Percentiles rank a stretch among this genome's conserved stretches.
These are phyloP conservation scores for Sycophila sp. DNA, from an alignment of 1,140 invertebrate genomes.

Conservation along the genomic window DNA sequence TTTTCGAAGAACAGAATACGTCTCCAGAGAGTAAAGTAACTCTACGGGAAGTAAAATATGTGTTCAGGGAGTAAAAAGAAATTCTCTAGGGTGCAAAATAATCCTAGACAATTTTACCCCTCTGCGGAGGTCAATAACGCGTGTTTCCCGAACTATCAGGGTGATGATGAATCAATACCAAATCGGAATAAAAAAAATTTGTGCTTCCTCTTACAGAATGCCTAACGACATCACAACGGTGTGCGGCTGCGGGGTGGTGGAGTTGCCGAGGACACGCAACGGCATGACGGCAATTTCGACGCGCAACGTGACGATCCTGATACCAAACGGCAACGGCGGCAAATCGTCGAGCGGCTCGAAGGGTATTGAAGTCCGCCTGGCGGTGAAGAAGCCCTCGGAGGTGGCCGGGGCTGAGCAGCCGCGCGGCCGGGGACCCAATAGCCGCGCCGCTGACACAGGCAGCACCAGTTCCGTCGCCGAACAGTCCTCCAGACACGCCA, in stretches of 20 bases:
- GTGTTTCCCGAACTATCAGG: no score
- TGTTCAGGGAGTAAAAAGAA: no score
- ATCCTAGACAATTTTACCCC: no score
- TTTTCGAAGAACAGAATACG: no score
- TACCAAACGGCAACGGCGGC: constrained; percentile 50
- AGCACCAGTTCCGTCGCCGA: constrained; percentile 54
- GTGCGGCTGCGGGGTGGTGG: constrained; percentile 55
- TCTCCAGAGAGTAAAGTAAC: no score
- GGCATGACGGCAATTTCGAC: constrained; percentile 45
- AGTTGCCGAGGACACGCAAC: constrained; percentile 50
- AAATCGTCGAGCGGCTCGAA: constrained; percentile 36
- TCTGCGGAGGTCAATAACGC: no score
- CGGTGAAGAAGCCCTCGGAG: not conserved
- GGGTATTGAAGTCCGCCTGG: not conserved
- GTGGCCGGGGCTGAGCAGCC: not conserved
- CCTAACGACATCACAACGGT: constrained; percentile 56
- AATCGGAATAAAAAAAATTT: no score
- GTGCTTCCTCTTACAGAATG: constrained; percentile 58
- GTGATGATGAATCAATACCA: no score
- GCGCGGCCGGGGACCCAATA: constrained; percentile 25
- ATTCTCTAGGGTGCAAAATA: no score
- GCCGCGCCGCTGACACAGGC: constrained; percentile 45
- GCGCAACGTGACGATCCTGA: constrained; percentile 48
- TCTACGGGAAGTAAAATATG: no score
- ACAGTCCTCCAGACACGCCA: constrained; percentile 39